Evolutionary conservation across 2,888 invertebrate species (phyloP), one percentile per base, ranked within the genome.

Genomic region (Dastarcus helophoroides): DNA sequence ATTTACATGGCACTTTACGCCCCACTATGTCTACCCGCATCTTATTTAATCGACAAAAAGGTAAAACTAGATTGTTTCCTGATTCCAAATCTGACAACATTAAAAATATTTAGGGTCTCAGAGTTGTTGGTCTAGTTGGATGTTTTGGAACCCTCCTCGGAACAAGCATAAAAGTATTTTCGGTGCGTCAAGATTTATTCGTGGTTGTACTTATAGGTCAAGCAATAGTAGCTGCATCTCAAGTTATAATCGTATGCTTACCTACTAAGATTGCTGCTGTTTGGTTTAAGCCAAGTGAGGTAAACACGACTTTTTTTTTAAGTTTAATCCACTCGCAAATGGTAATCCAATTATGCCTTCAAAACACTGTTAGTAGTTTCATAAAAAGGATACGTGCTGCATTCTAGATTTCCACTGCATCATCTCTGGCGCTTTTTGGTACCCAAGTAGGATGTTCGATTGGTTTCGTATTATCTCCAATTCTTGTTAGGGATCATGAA

Each of bases 211-310:
- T 95, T 63, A 48, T 76, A 16, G 91, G 90, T 0, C 97, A 97
- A 64, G 78, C 84, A 0, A 67, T 94, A 40, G 79, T 81, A 36
- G 82, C 82, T 2, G 50, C 79, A n/a, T 83, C 91, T 13, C 91
- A 94, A 64, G 79, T 90, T 12, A 94, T 90, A 64, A 79, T 94
- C 33, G 66, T 95, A 22, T 88, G 88, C 43, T 73, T 95, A 31
- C 94, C 95, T 0, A 83, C 95, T 1, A 67, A 80, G 28, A 64
- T 95, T 41, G 94, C 95, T 0, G 91, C 95, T 0, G 86, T 91
- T 21, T 97, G 95, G 95, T 97, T 97, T 57, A 91, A 93, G 3
- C 80, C 88, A 0, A 79, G 86, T 51, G 86, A 94, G 65, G 91
- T 94, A 14, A 12, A 9, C 14, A 17, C n/a, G 6, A 17, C n/a